A percentile compares a stretch with the other conserved stretches of the same genome.
phyloP scores from a whole-genome alignment of 2,888 invertebrate species.

The Eristalinus aeneus region DNA sequence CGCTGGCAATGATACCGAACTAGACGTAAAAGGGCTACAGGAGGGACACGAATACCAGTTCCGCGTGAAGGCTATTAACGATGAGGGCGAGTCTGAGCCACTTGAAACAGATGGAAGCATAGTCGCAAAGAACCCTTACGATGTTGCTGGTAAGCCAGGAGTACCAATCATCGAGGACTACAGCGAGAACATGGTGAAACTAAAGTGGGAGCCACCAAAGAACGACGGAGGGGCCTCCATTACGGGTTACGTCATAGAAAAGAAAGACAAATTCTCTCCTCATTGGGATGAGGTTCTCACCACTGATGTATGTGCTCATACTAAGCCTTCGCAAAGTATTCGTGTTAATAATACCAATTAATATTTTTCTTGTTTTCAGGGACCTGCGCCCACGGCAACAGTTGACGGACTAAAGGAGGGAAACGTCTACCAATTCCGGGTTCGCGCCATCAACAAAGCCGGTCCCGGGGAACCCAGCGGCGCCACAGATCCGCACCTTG shows the following conservation, averaged over 20 bases:
- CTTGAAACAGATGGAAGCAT: constrained; percentile 94
- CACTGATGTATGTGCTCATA: constrained; percentile 83
- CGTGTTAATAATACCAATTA: too few species aligned
- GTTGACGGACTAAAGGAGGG: constrained; percentile 94
- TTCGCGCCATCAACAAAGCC: constrained; percentile 96
- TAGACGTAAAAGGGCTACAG: constrained; percentile 93
- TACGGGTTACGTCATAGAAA: constrained; percentile 97
- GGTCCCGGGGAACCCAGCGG: constrained; percentile 96
- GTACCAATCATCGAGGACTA: constrained; percentile 93
- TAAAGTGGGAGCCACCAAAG: constrained; percentile 96
- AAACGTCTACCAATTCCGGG: constrained; percentile 97
- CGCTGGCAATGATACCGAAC: constrained; percentile 89
- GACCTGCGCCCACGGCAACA: constrained; percentile 89
- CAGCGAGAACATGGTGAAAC: constrained; percentile 93
- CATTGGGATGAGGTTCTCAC: constrained; percentile 93
- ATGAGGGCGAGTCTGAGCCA: constrained; percentile 97
- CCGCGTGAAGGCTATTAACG: constrained; percentile 95
- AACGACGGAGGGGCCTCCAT: constrained; percentile 98
- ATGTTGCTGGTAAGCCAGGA: constrained; percentile 92
- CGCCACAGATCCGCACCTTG: constrained; percentile 91
- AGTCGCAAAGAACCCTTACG: constrained; percentile 97
- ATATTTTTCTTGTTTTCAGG: constrained; percentile 81
- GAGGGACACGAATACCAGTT: constrained; percentile 97
- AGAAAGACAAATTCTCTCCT: constrained; percentile 91
- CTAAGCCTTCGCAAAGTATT: neutral